Evolutionary conservation across 1,140 invertebrate species (phyloP).

Genomic region (Batillaria attramentaria): DNA sequence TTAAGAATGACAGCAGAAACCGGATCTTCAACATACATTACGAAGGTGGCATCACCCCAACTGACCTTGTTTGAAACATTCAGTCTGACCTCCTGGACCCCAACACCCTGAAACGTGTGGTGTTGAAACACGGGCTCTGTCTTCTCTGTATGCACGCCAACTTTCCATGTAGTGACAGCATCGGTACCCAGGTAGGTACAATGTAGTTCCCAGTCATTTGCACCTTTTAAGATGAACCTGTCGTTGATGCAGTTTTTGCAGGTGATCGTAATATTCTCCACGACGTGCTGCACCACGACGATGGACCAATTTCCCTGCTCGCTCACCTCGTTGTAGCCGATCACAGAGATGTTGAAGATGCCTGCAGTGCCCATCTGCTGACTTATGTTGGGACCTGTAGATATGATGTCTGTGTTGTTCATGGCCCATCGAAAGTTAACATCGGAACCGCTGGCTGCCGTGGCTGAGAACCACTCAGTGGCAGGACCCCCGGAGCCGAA

Average conservation of each 20-base stretch:
- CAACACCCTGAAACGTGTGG: not conserved
- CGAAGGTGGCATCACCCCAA: not conserved
- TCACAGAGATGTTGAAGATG: conserved; percentile 19
- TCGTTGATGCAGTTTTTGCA: conserved; percentile 15
- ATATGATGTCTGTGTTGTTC: not conserved
- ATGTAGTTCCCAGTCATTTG: not conserved
- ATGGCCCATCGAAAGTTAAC: conserved; percentile 27
- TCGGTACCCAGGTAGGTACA: conserved; percentile 18
- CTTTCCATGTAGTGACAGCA: not conserved
- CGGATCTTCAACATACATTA: not conserved
- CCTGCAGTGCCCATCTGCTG: not conserved
- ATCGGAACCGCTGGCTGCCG: not conserved
- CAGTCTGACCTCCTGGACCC: not conserved
- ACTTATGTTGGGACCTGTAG: conserved; percentile 2
- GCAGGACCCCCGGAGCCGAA: not conserved
- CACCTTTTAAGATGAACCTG: not conserved
- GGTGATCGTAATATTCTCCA: conserved; percentile 3
- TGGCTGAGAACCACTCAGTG: conserved; percentile 6
- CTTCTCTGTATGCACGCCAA: not conserved
- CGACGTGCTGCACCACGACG: conserved; percentile 6
- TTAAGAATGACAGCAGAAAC: not conserved
- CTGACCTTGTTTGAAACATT: conserved; percentile 14
- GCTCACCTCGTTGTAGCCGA: conserved; percentile 16
- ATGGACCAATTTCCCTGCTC: not conserved
- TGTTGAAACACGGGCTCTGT: not conserved